Base-by-base conservation (phyloP, 2,888 invertebrate genomes). In the Stomorhina lunata region DNA sequence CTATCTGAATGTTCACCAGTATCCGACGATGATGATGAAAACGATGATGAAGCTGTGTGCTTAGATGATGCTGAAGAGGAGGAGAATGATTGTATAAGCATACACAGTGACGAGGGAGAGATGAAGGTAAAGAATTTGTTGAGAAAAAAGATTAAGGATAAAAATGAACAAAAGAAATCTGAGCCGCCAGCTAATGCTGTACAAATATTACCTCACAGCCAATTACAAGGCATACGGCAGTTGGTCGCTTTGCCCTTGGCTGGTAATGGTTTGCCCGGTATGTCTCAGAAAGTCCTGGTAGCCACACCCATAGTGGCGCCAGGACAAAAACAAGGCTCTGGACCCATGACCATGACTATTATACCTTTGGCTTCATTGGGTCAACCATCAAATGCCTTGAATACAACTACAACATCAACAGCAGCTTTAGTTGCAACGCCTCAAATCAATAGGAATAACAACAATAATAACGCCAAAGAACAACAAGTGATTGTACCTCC, bases 271-370 rank as follows among this genome's bases (percentile, higher is more conserved):
- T 1, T 84, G 81, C 57, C 86, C 77, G 82, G 84, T 29, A 57
- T 88, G 9, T 80, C 89, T 0, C 89, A 89, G 32, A 88, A 89
- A 65, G 89, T 89, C 10, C 84, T 89, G 0, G 86, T 89, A 4
- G 89, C 89, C 37, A 89, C 89, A 7, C 89, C 89, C 0, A 89
- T 89, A 43, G 83, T 87, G 4, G 83, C 85, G 5, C 85, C 87
- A 0, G 84, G 86, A 0, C 63, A 85, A 4, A 69, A 84, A 6
- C 84, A 81, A 15, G 86, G 87, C 10, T 83, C 87, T 0, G 83
- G 87, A 43, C 87, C 88, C 2, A 86, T 87, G 86, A 89, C 89
- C 2, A 89, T 89, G 89, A 89, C 89, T 20, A 89, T 89, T 40
- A 89, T 89, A 86, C 89, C 89, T 12, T 79, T 89, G 37, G 85